Base-by-base conservation (phyloP, 1,140 invertebrate genomes). In the Ceratosolen solmsi region DNA sequence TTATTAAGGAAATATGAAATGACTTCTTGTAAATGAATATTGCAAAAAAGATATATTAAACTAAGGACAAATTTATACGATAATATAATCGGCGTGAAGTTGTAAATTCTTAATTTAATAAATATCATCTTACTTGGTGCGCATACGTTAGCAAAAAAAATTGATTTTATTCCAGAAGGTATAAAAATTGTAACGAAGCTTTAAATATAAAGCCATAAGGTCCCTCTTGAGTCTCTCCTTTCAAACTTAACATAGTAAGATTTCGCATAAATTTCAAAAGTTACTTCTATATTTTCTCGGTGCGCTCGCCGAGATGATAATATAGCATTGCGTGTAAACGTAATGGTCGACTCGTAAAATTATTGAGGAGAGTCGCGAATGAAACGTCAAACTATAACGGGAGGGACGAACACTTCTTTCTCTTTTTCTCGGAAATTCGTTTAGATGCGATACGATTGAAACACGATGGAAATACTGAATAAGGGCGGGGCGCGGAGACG, bases 331-430 rank as follows among this genome's bases (percentile, higher is more conserved):
- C 36, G n/a, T 33, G 71, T 56, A 33, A 22, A 60, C 22, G 38
- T 46, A 46, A 68, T 38, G 3, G 15, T 33, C 5, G 33, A 22
- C 30, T 73, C 78, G 70, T 46, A 49, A 58, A 81, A 75, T 81
- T 70, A 81, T 81, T 51, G 79, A 81, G 72, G n/a, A 81, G 72
- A 58, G 8, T 71, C 33, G 51, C 68, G 63, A 51, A 25, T 13
- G n/a, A 30, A 68, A 49, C 51, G 78, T 80, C 71, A 36, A 80
- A 80, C 51, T 65, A 54, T 65, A 51, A 70, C 41, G 54, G 46
- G 54, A 30, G 25, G 25, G n/a, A 25, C 41, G 63, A 20, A 51
- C 25, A 51, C 49, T 13, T 51, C 13, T 49, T 65, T 49, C 13
- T 30, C 38, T 30, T 22, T 49, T 30, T 72, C 30, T 15, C 41